Evolutionary conservation across 2,797 vertebrate genomes (phyloP).

Genomic region (Chiloscyllium punctatum): DNA sequence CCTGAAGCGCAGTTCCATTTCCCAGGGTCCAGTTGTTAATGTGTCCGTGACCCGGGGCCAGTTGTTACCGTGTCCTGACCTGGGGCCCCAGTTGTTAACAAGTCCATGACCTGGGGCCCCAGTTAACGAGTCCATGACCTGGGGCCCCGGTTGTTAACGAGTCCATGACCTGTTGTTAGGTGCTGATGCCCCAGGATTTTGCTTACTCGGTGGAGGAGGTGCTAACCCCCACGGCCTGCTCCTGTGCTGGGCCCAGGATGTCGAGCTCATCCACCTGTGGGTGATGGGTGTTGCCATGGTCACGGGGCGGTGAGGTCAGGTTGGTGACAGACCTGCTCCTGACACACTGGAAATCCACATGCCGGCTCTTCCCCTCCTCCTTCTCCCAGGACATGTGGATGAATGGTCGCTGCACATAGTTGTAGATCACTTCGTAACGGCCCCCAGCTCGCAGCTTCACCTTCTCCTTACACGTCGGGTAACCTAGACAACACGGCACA

Average conservation of each 20-base stretch:
- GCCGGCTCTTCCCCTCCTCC: slow-evolving; percentile 72
- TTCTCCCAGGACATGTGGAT: slow-evolving; percentile 78
- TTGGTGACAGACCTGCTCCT: slow-evolving; percentile 71
- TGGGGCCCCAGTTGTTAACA: too few species aligned
- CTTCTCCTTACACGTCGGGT: slow-evolving; percentile 73
- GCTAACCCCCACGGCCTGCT: background rate
- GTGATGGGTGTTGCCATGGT: slow-evolving; percentile 56
- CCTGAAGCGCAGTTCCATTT: background rate
- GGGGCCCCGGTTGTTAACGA: too few species aligned
- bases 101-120: too few species aligned
- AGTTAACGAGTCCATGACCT: too few species aligned
- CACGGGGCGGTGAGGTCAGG: slow-evolving; percentile 56
- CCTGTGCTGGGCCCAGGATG: slow-evolving; percentile 34
- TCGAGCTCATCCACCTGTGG: slow-evolving; percentile 71
- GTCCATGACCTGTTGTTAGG: background rate
- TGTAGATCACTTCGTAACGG: slow-evolving; percentile 71
- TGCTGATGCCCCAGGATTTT: too few species aligned
- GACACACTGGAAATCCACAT: slow-evolving; percentile 72
- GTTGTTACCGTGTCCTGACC: too few species aligned
- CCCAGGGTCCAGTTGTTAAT: background rate
- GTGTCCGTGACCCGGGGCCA: too few species aligned
- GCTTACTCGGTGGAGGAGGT: background rate
- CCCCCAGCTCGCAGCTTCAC: slow-evolving; percentile 67
- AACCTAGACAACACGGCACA: slow-evolving; percentile 52
- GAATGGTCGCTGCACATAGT: slow-evolving; percentile 69